phyloP scores from a whole-genome alignment of 2,888 invertebrate species.

The Xylocampa areola region DNA sequence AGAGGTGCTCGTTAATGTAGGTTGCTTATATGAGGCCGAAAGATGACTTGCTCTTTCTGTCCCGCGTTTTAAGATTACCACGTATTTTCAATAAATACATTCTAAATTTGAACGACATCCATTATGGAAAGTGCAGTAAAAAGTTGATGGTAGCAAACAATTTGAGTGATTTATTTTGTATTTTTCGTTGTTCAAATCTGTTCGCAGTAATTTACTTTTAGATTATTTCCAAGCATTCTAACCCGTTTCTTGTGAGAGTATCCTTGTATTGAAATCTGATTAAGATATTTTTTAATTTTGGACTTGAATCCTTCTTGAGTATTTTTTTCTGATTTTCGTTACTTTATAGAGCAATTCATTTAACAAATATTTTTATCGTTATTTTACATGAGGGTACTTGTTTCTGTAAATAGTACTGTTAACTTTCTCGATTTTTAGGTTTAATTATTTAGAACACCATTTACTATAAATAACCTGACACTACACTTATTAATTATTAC shows the following conservation, averaged over 20 bases:
- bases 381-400: no score
- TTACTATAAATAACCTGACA: no score
- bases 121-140: constrained; percentile 66
- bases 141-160: constrained; percentile 50
- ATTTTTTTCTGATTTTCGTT: no score
- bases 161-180: constrained; percentile 56
- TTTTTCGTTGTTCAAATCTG: constrained; percentile 10
- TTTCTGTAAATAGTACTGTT: no score
- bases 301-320: neutral
- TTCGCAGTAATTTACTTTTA: neutral
- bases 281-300: neutral
- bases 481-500: no score
- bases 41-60: constrained; percentile 81
- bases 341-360: no score
- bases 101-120: constrained; percentile 76
- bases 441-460: no score
- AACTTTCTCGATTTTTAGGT: no score
- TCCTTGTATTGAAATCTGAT: neutral
- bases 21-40: constrained; percentile 77
- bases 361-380: no score
- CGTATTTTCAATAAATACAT: constrained; percentile 68
- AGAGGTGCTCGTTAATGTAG: constrained; percentile 48
- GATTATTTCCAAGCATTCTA: neutral
- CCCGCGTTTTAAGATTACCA: constrained; percentile 52
- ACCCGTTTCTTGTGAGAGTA: neutral